Evolutionary conservation across 2,888 invertebrate species (phyloP).

Genomic region (Bombylius major): DNA sequence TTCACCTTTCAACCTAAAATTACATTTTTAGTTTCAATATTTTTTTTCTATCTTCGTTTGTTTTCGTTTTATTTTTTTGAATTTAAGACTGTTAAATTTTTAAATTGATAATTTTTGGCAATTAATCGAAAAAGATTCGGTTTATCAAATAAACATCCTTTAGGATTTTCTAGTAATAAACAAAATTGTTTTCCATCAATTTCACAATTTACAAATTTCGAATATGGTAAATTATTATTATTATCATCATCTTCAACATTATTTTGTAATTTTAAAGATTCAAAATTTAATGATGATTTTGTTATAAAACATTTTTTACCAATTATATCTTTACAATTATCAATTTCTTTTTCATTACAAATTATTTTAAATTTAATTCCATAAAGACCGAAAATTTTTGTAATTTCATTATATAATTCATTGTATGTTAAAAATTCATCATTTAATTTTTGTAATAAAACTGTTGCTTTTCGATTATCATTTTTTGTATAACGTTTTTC

Average conservation of each 20-base stretch:
- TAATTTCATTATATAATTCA: slow-evolving; percentile 45
- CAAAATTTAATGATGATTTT: neutral
- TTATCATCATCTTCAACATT: neutral
- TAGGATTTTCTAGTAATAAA: slow-evolving; percentile 56
- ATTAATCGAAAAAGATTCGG: neutral
- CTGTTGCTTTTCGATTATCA: slow-evolving; percentile 40
- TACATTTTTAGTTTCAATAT: no score
- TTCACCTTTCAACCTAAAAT: no score
- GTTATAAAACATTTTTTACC: slow-evolving; percentile 39
- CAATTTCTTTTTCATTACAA: slow-evolving; percentile 37
- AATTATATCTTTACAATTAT: slow-evolving; percentile 29
- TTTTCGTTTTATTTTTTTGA: neutral
- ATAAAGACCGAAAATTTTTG: slow-evolving; percentile 55
- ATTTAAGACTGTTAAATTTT: neutral
- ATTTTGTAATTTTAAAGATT: neutral
- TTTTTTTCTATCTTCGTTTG: neutral
- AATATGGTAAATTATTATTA: slow-evolving; percentile 38
- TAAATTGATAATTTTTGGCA: neutral
- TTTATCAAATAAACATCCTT: neutral
- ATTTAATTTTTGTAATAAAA: slow-evolving; percentile 56
- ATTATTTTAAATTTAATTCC: slow-evolving; percentile 43
- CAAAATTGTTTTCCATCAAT: slow-evolving; percentile 41
- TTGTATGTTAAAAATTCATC: slow-evolving; percentile 42
- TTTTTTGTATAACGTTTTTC: slow-evolving; percentile 23
- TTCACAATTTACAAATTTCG: slow-evolving; percentile 51